Conservation (phyloP, 2,888 invertebrate genomes). For the Lasioglossum zephyrum region DNA sequence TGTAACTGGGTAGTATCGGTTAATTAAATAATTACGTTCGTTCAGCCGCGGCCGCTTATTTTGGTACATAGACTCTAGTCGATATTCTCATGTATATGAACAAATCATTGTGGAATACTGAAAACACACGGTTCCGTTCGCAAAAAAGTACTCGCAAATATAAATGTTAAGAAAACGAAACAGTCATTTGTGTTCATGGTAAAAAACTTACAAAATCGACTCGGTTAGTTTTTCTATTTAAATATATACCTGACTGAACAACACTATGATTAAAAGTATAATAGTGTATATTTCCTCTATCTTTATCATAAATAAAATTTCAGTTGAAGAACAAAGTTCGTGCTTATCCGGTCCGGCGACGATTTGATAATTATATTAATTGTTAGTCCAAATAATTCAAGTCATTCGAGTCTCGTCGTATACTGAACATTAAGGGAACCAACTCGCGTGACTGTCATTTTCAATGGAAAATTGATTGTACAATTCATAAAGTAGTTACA, state of each 20-base stretch:
- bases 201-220: not conserved
- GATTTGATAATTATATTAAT: slow-evolving; percentile 20
- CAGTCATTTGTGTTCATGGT: not conserved
- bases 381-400: not conserved
- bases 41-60: not conserved
- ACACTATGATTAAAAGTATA: slow-evolving; percentile 1
- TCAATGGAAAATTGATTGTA: not conserved
- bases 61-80: slow-evolving; percentile 12
- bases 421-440: not conserved
- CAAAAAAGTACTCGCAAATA: slow-evolving; percentile 5
- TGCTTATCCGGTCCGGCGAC: not conserved
- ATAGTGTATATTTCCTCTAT: not conserved
- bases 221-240: not conserved
- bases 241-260: not conserved
- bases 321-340: not conserved
- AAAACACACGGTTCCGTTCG: not conserved
- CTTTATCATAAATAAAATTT: not conserved
- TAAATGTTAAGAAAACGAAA: not conserved
- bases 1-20: not conserved
- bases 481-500: not conserved
- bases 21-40: not conserved
- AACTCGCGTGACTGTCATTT: not conserved
- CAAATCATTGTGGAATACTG: slow-evolving; percentile 18
- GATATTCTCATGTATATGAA: slow-evolving; percentile 11
- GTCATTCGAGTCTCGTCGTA: not conserved